Percentiles rank a stretch among this genome's conserved stretches.
phyloP scores from a whole-genome alignment of 2,797 vertebrate genomes.

The Urosaurus nigricauda region DNA sequence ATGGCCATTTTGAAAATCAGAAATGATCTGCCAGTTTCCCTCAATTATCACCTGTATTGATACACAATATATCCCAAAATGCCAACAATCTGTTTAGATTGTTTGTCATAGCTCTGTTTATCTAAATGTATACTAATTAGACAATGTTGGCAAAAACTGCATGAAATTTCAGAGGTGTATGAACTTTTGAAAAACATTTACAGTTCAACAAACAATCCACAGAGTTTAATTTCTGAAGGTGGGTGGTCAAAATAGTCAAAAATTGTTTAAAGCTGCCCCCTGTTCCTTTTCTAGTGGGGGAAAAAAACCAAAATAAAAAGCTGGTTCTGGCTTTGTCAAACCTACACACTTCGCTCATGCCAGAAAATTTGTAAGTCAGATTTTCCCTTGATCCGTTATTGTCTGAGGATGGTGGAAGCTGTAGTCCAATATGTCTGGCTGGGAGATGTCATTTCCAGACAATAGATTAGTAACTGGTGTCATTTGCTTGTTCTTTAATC shows the following conservation, averaged over 20 bases:
- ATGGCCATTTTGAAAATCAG: slow-evolving; percentile 23
- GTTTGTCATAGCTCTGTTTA: slow-evolving; percentile 63
- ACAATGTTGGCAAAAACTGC: slow-evolving; percentile 40
- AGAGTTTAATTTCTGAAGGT: slow-evolving; percentile 34
- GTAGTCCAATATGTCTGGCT: neutral
- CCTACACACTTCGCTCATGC: slow-evolving; percentile 38
- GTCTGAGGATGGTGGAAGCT: neutral
- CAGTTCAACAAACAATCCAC: neutral
- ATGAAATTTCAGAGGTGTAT: slow-evolving; percentile 9
- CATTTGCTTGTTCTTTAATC: slow-evolving; percentile 55
- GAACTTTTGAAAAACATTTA: slow-evolving; percentile 25
- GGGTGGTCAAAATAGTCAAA: slow-evolving; percentile 32
- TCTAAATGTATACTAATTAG: slow-evolving; percentile 64
- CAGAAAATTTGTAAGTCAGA: slow-evolving; percentile 52
- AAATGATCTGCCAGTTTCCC: slow-evolving; percentile 50
- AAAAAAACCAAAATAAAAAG: slow-evolving; percentile 42
- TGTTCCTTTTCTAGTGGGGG: slow-evolving; percentile 40
- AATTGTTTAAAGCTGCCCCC: slow-evolving; percentile 36
- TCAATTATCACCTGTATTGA: slow-evolving; percentile 34
- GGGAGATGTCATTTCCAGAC: neutral
- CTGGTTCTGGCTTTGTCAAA: slow-evolving; percentile 43
- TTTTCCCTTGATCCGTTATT: neutral
- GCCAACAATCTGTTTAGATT: slow-evolving; percentile 55
- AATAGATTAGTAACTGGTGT: slow-evolving; percentile 40
- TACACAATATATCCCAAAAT: slow-evolving; percentile 13